Evolutionary conservation across 1,140 invertebrate species (phyloP), one percentile per base, ranked within the genome.

Genomic region (Potamilus streckersoni): DNA sequence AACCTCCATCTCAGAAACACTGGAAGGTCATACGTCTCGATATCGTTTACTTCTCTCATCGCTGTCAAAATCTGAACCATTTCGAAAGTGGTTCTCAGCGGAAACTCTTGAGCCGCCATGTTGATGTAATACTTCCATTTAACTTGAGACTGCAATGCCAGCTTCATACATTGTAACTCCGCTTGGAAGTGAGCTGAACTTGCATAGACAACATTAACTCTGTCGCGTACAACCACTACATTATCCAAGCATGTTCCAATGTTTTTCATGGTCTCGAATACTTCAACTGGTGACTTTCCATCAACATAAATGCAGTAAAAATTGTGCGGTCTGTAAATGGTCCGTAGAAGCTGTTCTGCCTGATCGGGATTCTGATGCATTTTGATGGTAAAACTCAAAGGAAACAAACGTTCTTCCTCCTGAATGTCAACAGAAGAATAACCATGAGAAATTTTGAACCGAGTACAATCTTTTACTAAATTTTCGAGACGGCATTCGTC

Each of bases 261-360:
- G 5, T 72, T 80, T 13, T 74, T 76, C 62, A 88, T 83, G 1
- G 80, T 65, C 4, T 78, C 68, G 58, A 80, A 78, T 23, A 86
- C 64, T 8, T 74, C 70, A 13, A 56, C 31, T 23, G 74, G 63
- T 0, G 82, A 56, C 55, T 83, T 84, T 14, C 59, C 71, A 73
- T 90, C 89, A 14, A 90, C 80, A 71, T 88, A 87, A 56, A 90
- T 82, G 79, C 89, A 90, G 76, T 89, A 90, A 27, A 85, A 78
- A 77, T 90, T 90, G 60, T 90, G 87, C 13, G 86, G 84, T 14
- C 84, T 72, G 68, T 89, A 90, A 38, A 90, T 86, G 1, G 80
- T 74, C 19, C 86, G 68, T 13, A 90, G 69, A 19, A 90, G 71
- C 61, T 83, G 82, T 73, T 89, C 85, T 0, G 83, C 80, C 75